phyloP scores from a whole-genome alignment of 2,113 vertebrate genomes.

The Aspidoscelis tigris region DNA sequence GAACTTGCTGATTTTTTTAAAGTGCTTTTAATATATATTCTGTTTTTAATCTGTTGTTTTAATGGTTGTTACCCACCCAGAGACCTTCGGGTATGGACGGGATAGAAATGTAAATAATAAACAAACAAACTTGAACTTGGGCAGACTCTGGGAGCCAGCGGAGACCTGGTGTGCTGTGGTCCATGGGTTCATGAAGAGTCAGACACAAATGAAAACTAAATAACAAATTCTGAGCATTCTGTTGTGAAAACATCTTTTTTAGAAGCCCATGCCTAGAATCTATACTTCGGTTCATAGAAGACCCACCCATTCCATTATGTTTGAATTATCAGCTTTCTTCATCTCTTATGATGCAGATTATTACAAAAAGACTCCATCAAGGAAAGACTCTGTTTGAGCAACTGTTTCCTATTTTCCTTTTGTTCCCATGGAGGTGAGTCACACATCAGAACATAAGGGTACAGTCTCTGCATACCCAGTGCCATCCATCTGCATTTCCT shows the following conservation, averaged over 20 bases:
- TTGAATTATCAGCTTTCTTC: background rate
- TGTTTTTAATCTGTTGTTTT: no score
- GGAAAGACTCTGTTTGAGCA: no score
- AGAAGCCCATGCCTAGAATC: background rate
- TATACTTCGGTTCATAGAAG: background rate
- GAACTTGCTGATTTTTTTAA: no score
- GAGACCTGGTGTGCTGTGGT: no score
- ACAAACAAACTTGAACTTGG: no score
- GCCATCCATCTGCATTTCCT: rapidly evolving
- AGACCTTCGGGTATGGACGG: no score
- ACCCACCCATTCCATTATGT: background rate
- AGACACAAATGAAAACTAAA: no score
- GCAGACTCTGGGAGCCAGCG: no score
- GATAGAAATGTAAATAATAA: no score
- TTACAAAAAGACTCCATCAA: background rate
- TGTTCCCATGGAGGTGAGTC: background rate
- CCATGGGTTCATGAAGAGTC: no score
- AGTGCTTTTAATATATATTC: no score
- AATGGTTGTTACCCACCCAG: no score
- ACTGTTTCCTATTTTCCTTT: background rate
- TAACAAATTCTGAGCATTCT: background rate
- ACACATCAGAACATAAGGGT: background rate
- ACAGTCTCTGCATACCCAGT: background rate
- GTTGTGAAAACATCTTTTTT: background rate
- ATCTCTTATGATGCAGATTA: background rate